Conservation (phyloP, 2,888 invertebrate species). For the Parasteatoda lunata region DNA sequence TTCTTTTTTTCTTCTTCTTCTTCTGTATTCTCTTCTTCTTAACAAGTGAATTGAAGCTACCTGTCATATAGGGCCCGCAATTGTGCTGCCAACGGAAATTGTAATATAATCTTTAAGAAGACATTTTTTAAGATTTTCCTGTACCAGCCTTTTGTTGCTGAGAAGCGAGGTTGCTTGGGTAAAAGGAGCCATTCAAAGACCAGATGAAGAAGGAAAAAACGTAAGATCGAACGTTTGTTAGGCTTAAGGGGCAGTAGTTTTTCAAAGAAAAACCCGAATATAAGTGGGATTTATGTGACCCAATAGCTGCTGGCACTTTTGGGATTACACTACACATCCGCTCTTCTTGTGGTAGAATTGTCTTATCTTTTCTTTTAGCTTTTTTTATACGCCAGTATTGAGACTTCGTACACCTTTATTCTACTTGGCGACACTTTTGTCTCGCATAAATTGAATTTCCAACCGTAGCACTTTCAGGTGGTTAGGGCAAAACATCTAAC, state of each 20-base stretch:
- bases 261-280: slow-evolving; percentile 28
- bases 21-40: not conserved
- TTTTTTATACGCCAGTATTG: not conserved
- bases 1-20: not conserved
- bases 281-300: slow-evolving; percentile 55
- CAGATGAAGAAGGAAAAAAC: not conserved
- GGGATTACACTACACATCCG: slow-evolving; percentile 13
- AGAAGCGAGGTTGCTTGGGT: not conserved
- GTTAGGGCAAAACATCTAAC: slow-evolving; percentile 4
- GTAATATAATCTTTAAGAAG: slow-evolving; percentile 55
- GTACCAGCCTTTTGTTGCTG: slow-evolving; percentile 34
- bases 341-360: slow-evolving; percentile 3
- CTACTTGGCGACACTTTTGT: slow-evolving; percentile 21
- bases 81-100: slow-evolving; percentile 58
- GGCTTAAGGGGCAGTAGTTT: slow-evolving; percentile 38
- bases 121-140: slow-evolving; percentile 19
- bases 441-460: slow-evolving; percentile 34
- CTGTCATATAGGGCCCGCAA: slow-evolving; percentile 34
- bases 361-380: slow-evolving; percentile 26
- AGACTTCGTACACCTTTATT: not conserved
- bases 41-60: slow-evolving; percentile 40
- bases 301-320: slow-evolving; percentile 17
- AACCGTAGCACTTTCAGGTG: slow-evolving; percentile 6
- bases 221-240: slow-evolving; percentile 30
- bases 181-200: slow-evolving; percentile 21